Conservation (phyloP, 2,888 invertebrate genomes). For the Drosophila eohydei region DNA sequence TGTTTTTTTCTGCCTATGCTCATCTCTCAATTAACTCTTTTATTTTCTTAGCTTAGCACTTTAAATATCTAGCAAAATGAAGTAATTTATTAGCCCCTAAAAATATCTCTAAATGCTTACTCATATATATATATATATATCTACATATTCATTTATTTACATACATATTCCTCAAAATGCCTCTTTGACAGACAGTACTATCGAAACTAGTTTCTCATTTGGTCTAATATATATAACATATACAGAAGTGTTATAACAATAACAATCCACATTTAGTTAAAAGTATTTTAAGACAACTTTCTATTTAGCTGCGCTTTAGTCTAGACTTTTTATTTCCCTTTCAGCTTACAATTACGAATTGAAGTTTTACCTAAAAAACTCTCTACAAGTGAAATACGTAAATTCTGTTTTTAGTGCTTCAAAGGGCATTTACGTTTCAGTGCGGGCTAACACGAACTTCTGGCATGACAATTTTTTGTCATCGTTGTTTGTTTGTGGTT, state of each 20-base stretch:
- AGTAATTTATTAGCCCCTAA: no score
- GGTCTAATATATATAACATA: not conserved
- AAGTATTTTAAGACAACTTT: not conserved
- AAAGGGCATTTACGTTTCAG: constrained; percentile 28
- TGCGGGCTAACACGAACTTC: constrained; percentile 53
- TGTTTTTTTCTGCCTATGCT: not conserved
- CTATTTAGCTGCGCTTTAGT: not conserved
- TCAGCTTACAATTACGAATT: not conserved
- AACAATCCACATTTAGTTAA: not conserved
- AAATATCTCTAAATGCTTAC: no score
- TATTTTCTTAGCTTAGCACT: no score
- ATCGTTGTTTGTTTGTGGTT: constrained; percentile 33
- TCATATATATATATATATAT: no score
- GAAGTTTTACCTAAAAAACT: not conserved
- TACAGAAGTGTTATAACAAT: not conserved
- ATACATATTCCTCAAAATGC: no score
- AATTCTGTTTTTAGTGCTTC: not conserved
- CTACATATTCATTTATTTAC: no score
- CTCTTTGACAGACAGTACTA: no score
- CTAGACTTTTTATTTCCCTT: not conserved
- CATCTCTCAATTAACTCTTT: no score
- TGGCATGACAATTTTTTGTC: constrained; percentile 63
- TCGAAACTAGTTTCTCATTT: not conserved
- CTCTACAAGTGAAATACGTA: not conserved
- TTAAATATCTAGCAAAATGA: no score